phyloP scores from a whole-genome alignment of 2,113 vertebrate species.

The Apus apus region DNA sequence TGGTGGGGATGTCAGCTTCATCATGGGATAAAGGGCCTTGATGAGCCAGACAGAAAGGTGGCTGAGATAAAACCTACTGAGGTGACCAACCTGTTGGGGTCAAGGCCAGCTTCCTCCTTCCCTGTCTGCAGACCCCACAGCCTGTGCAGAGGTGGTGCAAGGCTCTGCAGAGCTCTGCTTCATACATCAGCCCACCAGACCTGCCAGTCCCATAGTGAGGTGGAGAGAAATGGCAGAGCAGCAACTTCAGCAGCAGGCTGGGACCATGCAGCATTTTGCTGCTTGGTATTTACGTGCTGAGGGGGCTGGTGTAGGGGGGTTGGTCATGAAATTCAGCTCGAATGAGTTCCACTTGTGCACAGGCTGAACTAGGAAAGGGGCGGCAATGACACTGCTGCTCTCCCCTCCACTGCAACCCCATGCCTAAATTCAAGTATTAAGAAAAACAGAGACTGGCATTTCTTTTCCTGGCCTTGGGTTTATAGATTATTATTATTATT shows the following conservation, averaged over 20 bases:
- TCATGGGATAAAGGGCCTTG: background rate
- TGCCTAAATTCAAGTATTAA: background rate
- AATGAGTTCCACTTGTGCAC: background rate
- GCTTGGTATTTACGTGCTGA: background rate
- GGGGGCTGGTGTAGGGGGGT: rapidly evolving
- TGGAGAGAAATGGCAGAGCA: background rate
- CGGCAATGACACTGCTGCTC: background rate
- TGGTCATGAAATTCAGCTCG: background rate
- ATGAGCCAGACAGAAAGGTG: background rate
- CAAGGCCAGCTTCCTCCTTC: background rate
- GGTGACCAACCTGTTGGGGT: background rate
- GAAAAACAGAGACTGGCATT: background rate
- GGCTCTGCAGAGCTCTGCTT: background rate
- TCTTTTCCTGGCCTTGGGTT: background rate
- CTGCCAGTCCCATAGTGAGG: background rate
- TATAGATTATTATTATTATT: background rate
- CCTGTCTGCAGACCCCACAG: rapidly evolving
- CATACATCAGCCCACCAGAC: rapidly evolving
- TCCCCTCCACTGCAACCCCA: background rate
- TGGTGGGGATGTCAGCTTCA: background rate
- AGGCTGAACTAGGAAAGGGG: background rate
- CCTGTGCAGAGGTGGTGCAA: background rate
- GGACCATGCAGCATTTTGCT: background rate
- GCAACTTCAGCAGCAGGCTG: background rate
- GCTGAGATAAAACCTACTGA: background rate